A percentile compares a stretch with the other conserved stretches of the same genome.
These are phyloP conservation scores for Pseudomyrmex cubaensis DNA, from an alignment of 1,140 invertebrate genomes.

Conservation along the genomic window DNA sequence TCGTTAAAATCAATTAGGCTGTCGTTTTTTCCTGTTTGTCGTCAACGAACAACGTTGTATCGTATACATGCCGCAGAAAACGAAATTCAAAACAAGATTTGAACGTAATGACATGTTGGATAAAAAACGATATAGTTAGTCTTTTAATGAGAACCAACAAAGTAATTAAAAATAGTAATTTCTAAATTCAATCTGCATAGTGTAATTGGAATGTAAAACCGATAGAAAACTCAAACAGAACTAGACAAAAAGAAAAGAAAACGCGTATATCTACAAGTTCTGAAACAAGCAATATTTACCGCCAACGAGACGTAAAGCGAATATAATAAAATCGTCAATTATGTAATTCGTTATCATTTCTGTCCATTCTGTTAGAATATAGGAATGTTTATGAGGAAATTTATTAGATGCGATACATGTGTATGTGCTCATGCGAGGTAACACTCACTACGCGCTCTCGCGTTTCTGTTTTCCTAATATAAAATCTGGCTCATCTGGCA, in stretches of 20 bases:
- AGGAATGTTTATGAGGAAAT: conserved; percentile 32
- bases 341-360: conserved; percentile 9
- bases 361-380: conserved; percentile 17
- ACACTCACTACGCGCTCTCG: neutral
- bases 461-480: neutral
- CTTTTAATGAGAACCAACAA: neutral
- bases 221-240: neutral
- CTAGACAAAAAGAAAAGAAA: neutral
- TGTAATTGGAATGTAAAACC: neutral
- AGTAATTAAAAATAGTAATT: conserved; percentile 1
- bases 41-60: conserved; percentile 29
- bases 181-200: neutral
- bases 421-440: neutral
- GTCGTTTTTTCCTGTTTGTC: conserved; percentile 7
- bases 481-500: neutral
- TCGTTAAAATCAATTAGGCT: conserved; percentile 30
- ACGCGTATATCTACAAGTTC: neutral
- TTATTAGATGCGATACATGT: conserved; percentile 27
- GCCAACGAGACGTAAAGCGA: neutral
- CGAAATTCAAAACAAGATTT: conserved; percentile 34
- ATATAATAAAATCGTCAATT: conserved; percentile 28
- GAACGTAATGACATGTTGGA: neutral
- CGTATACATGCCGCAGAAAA: conserved; percentile 24
- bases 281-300: conserved; percentile 36
- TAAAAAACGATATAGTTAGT: conserved; percentile 6